Percentiles rank a stretch among this genome's conserved stretches.
These are phyloP conservation scores for Antigone vipio DNA, from an alignment of 2,113 vertebrate genomes.

Conservation along the genomic window DNA sequence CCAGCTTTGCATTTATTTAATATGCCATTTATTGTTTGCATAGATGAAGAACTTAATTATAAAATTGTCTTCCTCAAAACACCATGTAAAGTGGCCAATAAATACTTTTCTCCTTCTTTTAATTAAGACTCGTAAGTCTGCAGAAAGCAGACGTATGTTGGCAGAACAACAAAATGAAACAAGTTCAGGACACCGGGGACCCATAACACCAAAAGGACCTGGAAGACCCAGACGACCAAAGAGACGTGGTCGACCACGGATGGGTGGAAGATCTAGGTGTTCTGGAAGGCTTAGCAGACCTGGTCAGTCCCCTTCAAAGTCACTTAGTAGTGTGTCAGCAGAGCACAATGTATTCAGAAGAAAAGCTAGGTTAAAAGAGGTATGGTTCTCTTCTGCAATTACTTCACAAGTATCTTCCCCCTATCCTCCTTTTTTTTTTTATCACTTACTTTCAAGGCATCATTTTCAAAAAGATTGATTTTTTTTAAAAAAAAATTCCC, in stretches of 20 bases:
- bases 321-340: slow-evolving; percentile 42
- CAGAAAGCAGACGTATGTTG: not conserved
- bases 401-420: not conserved
- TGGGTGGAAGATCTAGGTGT: slow-evolving; percentile 37
- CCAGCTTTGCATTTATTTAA: not conserved
- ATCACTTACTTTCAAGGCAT: not conserved
- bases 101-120: not conserved
- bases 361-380: slow-evolving; percentile 84
- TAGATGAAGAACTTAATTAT: not conserved
- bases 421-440: rapidly evolving
- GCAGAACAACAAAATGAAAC: slow-evolving; percentile 25
- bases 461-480: not conserved
- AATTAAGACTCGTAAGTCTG: slow-evolving; percentile 18
- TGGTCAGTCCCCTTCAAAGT: slow-evolving; percentile 65
- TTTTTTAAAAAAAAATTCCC: not conserved
- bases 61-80: not conserved
- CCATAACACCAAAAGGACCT: slow-evolving; percentile 65
- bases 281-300: slow-evolving; percentile 67
- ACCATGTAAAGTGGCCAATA: not conserved
- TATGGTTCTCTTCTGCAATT: slow-evolving; percentile 52
- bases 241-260: slow-evolving; percentile 50
- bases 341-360: slow-evolving; percentile 74
- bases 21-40: not conserved
- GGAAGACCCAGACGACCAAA: slow-evolving; percentile 67
- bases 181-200: not conserved